phyloP scores from a whole-genome alignment of 2,888 invertebrate species.

The Drosophila kuntzei region DNA sequence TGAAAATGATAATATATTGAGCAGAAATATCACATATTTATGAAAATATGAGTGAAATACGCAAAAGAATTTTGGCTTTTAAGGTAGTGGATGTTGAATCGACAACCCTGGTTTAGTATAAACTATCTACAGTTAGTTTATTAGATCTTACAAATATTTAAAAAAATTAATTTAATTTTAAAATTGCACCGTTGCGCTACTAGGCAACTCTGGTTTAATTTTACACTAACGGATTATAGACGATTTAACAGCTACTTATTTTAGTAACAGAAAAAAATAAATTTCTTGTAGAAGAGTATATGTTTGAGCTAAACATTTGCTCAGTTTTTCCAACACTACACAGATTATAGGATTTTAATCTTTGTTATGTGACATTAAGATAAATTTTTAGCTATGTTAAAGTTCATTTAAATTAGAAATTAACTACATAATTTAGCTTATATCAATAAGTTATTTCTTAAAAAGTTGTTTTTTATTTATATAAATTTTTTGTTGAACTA shows the following conservation, averaged over 20 bases:
- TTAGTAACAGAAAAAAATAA: conserved; percentile 26
- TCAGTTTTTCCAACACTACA: conserved; percentile 44
- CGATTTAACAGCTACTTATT: conserved; percentile 44
- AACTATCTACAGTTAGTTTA: neutral
- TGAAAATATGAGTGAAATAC: neutral
- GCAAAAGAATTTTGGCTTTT: neutral
- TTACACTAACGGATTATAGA: conserved; percentile 36
- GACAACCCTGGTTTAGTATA: conserved; percentile 6
- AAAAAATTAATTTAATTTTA: neutral
- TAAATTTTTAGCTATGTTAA: conserved; percentile 23
- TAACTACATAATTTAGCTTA: conserved; percentile 49
- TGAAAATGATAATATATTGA: neutral
- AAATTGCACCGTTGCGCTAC: neutral
- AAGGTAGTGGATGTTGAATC: conserved; percentile 7
- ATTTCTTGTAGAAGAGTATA: neutral
- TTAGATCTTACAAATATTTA: neutral
- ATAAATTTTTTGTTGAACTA: conserved; percentile 20
- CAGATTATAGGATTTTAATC: conserved; percentile 19
- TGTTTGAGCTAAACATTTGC: conserved; percentile 25
- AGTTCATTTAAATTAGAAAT: conserved; percentile 1
- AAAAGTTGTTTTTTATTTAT: conserved; percentile 1
- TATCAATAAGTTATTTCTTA: conserved; percentile 18
- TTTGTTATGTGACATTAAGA: conserved; percentile 12
- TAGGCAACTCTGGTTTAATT: conserved; percentile 15
- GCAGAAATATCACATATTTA: too few species aligned